phyloP scores from a whole-genome alignment of 2,113 vertebrate species.

The Gymnogyps californianus region DNA sequence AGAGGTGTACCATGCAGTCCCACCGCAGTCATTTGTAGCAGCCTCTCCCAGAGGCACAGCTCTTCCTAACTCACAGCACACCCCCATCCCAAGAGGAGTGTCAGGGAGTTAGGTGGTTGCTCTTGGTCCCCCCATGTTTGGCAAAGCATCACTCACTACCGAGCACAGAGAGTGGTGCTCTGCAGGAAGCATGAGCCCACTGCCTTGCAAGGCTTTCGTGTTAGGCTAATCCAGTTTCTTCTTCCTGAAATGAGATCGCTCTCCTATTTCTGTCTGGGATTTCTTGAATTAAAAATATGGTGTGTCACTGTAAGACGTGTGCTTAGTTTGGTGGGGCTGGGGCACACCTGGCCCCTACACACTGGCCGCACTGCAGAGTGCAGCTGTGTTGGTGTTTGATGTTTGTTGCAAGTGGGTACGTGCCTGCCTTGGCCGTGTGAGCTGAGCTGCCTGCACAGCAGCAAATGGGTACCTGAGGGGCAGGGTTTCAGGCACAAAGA shows the following conservation, averaged over 20 bases:
- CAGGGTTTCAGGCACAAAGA: not conserved
- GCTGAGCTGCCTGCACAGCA: not conserved
- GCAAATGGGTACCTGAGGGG: no score
- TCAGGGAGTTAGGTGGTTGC: not conserved
- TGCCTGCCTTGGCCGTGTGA: accelerated
- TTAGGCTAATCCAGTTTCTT: not conserved
- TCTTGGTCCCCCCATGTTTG: not conserved
- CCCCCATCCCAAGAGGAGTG: not conserved
- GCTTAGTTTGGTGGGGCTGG: not conserved
- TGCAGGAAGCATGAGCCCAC: not conserved
- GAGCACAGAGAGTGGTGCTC: not conserved
- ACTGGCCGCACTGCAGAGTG: accelerated
- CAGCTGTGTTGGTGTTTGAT: accelerated
- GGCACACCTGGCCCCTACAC: not conserved
- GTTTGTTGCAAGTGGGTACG: accelerated
- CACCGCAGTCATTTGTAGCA: not conserved
- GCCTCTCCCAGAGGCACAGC: not conserved
- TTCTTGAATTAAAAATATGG: not conserved
- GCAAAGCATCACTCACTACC: accelerated
- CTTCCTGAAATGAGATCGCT: not conserved
- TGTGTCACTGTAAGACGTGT: not conserved
- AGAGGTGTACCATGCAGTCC: no score
- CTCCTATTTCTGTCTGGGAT: not conserved
- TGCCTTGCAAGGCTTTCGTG: not conserved
- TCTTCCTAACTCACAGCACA: not conserved